Evolutionary conservation across 2,888 invertebrate species (phyloP).

Genomic region (Pseudeuparius sepicola): DNA sequence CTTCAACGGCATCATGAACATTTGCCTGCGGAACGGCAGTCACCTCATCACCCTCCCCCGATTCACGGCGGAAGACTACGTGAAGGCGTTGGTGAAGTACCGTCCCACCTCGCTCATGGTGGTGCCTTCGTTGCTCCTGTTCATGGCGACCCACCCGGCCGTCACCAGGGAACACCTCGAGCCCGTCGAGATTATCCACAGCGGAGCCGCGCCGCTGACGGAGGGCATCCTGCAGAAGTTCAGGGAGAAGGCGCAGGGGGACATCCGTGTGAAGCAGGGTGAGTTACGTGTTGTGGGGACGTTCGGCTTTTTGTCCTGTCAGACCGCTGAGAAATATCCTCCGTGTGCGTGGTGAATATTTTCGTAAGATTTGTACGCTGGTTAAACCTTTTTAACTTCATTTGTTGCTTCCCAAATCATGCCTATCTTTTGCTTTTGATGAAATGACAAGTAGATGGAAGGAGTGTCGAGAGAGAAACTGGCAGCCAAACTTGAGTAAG

Average conservation of each 20-base stretch:
- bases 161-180: conserved; percentile 57
- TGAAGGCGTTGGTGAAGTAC: conserved; percentile 52
- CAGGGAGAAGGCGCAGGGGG: too few species aligned
- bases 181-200: conserved; percentile 52
- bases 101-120: conserved; percentile 55
- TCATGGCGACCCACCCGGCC: conserved; percentile 61
- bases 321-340: too few species aligned
- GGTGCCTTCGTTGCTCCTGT: conserved; percentile 68
- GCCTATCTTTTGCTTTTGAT: too few species aligned
- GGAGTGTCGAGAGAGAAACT: too few species aligned
- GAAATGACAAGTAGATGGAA: too few species aligned
- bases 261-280: too few species aligned
- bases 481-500: too few species aligned
- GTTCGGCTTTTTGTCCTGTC: too few species aligned
- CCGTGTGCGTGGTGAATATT: conserved; percentile 1
- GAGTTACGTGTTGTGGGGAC: too few species aligned
- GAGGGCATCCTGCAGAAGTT: conserved; percentile 54
- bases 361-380: too few species aligned
- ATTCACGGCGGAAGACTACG: conserved; percentile 64
- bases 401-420: too few species aligned
- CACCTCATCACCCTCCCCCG: conserved; percentile 58
- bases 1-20: conserved; percentile 56
- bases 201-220: conserved; percentile 66
- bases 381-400: too few species aligned
- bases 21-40: conserved; percentile 48